Conservation (phyloP, 1,140 invertebrate genomes). For the Pseudomyrmex concolor region DNA sequence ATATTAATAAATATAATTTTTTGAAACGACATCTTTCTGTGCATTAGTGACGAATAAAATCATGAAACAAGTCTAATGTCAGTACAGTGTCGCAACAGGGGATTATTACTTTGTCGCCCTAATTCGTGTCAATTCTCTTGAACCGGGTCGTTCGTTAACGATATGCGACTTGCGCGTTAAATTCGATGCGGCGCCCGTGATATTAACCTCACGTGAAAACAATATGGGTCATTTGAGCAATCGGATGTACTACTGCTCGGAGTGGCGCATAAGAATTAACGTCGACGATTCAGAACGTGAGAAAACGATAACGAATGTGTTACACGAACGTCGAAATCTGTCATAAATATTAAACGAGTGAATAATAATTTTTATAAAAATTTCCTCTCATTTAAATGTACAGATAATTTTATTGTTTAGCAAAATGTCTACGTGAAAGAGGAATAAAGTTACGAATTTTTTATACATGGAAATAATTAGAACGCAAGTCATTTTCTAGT, state of each 20-base stretch:
- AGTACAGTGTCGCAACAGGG: slow-evolving; percentile 15
- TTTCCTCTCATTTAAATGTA: no score
- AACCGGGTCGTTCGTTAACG: slow-evolving; percentile 67
- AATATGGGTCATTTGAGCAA: slow-evolving; percentile 60
- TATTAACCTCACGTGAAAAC: slow-evolving; percentile 69
- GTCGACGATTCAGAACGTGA: slow-evolving; percentile 38
- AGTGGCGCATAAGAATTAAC: slow-evolving; percentile 40
- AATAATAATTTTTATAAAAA: background rate
- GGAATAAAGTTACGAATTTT: background rate
- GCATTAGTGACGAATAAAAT: background rate
- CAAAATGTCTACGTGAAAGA: no score
- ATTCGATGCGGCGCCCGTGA: slow-evolving; percentile 62
- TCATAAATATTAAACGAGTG: slow-evolving; percentile 15
- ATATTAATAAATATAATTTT: no score
- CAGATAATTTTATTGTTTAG: background rate
- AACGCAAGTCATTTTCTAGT: background rate
- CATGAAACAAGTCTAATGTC: slow-evolving; percentile 15
- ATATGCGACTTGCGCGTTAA: slow-evolving; percentile 57
- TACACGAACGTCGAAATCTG: slow-evolving; percentile 22
- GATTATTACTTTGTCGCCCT: slow-evolving; percentile 55
- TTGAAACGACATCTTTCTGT: no score
- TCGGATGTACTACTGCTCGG: slow-evolving; percentile 20
- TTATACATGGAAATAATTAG: background rate
- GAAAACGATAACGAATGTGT: slow-evolving; percentile 21
- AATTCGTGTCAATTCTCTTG: slow-evolving; percentile 75